Percentiles rank a stretch among this genome's conserved stretches.
Conservation (phyloP, 1,140 invertebrate genomes). For the Oreohelix idahoensis region DNA sequence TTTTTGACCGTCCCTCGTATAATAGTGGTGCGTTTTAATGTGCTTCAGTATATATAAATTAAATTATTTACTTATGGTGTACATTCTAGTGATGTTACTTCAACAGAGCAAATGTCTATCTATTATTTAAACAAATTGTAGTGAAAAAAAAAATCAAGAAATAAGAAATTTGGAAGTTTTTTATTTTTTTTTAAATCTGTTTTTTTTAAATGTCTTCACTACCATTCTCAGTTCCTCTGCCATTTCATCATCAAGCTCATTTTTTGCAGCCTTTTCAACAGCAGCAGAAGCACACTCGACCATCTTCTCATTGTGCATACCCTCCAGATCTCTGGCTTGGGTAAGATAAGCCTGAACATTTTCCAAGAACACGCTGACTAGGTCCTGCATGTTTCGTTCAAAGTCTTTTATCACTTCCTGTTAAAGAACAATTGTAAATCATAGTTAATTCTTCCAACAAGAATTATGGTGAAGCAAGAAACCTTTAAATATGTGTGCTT, state of each 20-base stretch:
- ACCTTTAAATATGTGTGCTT: too few relatives aligned
- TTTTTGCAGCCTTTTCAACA: constrained; percentile 72
- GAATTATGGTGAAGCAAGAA: too few relatives aligned
- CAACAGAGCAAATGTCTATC: too few relatives aligned
- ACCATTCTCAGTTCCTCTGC: constrained; percentile 73
- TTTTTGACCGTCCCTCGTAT: too few relatives aligned
- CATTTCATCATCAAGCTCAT: constrained; percentile 73
- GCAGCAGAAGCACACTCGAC: constrained; percentile 69
- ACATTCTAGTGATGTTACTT: too few relatives aligned
- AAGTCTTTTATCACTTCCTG: constrained; percentile 80
- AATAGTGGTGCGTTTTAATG: too few relatives aligned
- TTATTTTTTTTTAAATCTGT: too few relatives aligned
- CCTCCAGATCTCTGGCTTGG: constrained; percentile 78
- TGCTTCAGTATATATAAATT: too few relatives aligned
- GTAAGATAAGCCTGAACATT: constrained; percentile 80
- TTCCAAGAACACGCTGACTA: constrained; percentile 83
- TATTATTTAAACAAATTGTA: too few relatives aligned
- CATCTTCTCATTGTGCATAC: constrained; percentile 71
- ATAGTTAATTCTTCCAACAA: background rate
- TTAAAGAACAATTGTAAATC: background rate
- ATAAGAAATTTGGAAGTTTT: too few relatives aligned
- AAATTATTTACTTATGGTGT: too few relatives aligned
- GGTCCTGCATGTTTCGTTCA: constrained; percentile 81
- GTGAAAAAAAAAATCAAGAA: too few relatives aligned
- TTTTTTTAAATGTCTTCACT: background rate